A percentile compares a stretch with the other conserved stretches of the same genome.
These are phyloP conservation scores for Philotrypesis tridentata DNA, from an alignment of 1,140 invertebrate species.

Conservation along the genomic window DNA sequence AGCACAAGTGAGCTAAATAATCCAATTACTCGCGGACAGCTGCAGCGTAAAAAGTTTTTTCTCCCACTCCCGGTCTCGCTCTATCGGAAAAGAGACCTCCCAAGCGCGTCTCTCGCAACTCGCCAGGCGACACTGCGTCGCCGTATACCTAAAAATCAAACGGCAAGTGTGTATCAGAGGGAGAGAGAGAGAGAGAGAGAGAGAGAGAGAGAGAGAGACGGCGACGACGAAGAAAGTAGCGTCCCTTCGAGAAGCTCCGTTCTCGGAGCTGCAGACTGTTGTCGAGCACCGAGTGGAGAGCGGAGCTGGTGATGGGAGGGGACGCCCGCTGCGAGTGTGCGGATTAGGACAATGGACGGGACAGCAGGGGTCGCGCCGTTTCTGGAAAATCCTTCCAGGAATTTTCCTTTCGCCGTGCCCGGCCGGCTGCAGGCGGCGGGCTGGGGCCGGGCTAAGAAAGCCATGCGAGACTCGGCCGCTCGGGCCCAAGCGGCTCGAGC, in stretches of 20 bases:
- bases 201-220: no score
- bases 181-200: no score
- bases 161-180: neutral
- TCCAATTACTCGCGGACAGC: slow-evolving; percentile 35
- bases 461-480: slow-evolving; percentile 26
- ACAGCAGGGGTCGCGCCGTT: slow-evolving; percentile 57
- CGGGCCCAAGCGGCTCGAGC: slow-evolving; percentile 11
- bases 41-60: slow-evolving; percentile 7
- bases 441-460: neutral
- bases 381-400: slow-evolving; percentile 67
- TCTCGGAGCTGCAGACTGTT: slow-evolving; percentile 16
- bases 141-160: neutral
- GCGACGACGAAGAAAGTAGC: no score
- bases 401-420: slow-evolving; percentile 58
- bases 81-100: slow-evolving; percentile 18
- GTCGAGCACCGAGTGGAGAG: slow-evolving; percentile 46
- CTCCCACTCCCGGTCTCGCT: neutral
- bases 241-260: neutral
- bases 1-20: slow-evolving; percentile 31
- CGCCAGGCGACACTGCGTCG: neutral
- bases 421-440: neutral
- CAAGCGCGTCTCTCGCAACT: slow-evolving; percentile 24
- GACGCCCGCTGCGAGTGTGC: slow-evolving; percentile 47
- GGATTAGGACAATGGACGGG: slow-evolving; percentile 61
- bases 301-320: slow-evolving; percentile 24